Evolutionary conservation across 64 coral and sea anemone genomes (phyloP), one percentile per base, ranked within the genome.

Genomic region (Pocillopora damicornis): DNA sequence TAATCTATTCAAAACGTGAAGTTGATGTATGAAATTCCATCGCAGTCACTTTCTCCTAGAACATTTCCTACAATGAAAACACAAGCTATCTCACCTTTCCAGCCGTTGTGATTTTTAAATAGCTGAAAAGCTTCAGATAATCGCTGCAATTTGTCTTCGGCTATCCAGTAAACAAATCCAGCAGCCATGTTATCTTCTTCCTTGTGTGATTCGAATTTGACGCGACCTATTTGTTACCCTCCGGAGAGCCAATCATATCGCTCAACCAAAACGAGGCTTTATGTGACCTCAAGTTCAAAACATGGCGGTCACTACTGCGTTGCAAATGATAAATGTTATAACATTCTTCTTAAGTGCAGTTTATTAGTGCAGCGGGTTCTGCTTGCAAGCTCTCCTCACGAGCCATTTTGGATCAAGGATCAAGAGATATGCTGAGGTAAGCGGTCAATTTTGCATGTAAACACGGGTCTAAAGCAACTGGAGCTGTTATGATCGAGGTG

Each of bases 201-300:
- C 69, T 84, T 71, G 64, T 71, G 45, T 57, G 64, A 65, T 84
- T 84, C 81, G 64, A 84, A 84, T 71, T 84, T n/a, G 18, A 84
- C 81, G 81, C 81, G 20, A 72, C 81, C 8, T 13, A 1, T 0
- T 6, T 15, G 5, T 26, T 71, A 56, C 18, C 23, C 1, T 36
- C 17, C 38, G 2, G 22, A 25, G 16, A 16, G 64, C 81, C 81
- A 84, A 84, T 84, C 81, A 84, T 26, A 71, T 72, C 63, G 65
- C 65, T 72, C 61, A 72, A 12, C 37, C 81, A 69, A 42, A 84
- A 67, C 64, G 81, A 84, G 81, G 81, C 65, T 5, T 1, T 18
- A 18, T 0, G 20, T 22, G 11, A 23, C 5, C 2, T 11, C 34
- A 59, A 79, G 61, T 82, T 82, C 42, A 71, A 84, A 84, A 84